These are phyloP conservation scores for Actinia tenebrosa DNA, from an alignment of 64 coral and sea anemone species.

Conservation along the genomic window DNA sequence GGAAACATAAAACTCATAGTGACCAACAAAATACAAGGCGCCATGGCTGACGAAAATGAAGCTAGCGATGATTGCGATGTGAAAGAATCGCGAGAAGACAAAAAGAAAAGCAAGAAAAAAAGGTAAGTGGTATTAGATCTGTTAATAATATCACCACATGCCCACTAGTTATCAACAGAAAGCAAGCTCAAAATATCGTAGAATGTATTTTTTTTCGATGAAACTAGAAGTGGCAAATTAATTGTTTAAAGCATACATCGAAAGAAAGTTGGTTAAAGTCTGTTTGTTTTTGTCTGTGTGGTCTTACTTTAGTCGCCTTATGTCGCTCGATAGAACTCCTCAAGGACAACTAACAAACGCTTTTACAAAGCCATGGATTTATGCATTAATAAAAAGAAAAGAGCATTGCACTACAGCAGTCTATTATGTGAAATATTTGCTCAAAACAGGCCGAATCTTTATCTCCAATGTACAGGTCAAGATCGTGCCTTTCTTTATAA, in stretches of 20 bases:
- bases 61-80: neutral
- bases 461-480: neutral
- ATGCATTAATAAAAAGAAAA: neutral
- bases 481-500: neutral
- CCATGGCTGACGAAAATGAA: slow-evolving; percentile 6
- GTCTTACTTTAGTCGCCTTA: neutral
- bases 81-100: neutral
- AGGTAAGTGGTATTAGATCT: neutral
- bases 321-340: neutral
- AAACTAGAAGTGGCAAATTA: neutral
- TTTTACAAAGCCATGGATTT: neutral
- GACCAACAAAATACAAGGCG: neutral
- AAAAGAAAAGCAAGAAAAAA: slow-evolving; percentile 21
- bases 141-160: no score
- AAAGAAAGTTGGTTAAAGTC: slow-evolving; percentile 11
- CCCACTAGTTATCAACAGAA: no score
- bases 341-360: neutral
- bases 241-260: neutral
- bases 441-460: neutral
- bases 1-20: neutral
- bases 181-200: neutral
- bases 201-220: neutral
- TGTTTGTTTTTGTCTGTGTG: slow-evolving; percentile 6
- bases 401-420: neutral
- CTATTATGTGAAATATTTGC: neutral